Evolutionary conservation across 2,888 invertebrate species (phyloP).

Genomic region (Calameuta pallipes): DNA sequence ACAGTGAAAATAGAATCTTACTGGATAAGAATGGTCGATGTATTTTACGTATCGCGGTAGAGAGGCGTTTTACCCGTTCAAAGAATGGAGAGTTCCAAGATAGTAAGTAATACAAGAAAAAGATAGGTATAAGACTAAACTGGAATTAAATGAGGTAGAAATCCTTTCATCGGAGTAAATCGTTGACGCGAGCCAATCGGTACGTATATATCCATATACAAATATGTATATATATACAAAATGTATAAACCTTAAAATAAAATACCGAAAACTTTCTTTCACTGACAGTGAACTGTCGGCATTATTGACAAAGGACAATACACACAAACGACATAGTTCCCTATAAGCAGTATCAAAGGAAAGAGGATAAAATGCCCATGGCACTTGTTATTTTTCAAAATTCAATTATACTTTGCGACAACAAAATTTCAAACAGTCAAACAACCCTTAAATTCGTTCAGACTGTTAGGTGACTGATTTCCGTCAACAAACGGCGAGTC

Average conservation of each 20-base stretch:
- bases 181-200: background rate
- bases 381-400: background rate
- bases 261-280: too few species aligned
- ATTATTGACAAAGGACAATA: background rate
- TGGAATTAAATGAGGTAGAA: background rate
- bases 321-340: too few species aligned
- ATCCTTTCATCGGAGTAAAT: background rate
- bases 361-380: too few species aligned
- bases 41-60: background rate
- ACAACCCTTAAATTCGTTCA: background rate
- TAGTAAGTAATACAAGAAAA: background rate
- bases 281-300: too few species aligned
- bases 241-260: too few species aligned
- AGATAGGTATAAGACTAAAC: background rate
- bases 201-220: background rate
- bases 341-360: too few species aligned
- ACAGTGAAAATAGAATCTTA: background rate
- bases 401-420: background rate
- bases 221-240: background rate
- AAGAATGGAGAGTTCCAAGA: background rate
- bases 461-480: background rate
- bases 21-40: background rate
- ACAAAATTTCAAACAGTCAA: too few species aligned
- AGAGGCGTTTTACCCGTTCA: background rate
- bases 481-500: background rate